Evolutionary conservation across 2,113 vertebrate species (phyloP).

Genomic region (Pterocles burchelli): DNA sequence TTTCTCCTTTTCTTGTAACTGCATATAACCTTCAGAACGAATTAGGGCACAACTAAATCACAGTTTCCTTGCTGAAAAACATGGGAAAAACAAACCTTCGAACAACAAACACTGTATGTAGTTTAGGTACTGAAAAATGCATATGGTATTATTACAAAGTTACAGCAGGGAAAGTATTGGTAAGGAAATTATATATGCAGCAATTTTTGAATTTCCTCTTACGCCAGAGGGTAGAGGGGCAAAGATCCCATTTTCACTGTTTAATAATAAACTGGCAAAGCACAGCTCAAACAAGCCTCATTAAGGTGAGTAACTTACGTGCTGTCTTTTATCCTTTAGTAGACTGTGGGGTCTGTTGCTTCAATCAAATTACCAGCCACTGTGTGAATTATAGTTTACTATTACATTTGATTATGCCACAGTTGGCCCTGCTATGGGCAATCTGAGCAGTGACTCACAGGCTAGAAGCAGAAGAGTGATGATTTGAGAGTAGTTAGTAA

Average conservation of each 20-base stretch:
- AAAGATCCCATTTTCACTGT: not conserved
- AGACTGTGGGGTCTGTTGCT: not conserved
- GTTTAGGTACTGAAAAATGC: not conserved
- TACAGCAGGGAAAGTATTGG: not conserved
- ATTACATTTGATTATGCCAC: not conserved
- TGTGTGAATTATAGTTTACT: not conserved
- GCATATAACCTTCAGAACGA: not conserved
- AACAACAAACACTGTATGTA: not conserved
- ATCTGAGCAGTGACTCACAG: not conserved
- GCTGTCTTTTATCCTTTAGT: not conserved
- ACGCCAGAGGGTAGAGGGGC: not conserved
- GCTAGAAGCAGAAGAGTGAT: not conserved
- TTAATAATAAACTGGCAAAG: not conserved
- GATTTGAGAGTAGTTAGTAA: not conserved
- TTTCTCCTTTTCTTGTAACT: not conserved
- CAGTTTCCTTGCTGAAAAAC: not conserved
- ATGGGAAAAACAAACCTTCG: not conserved
- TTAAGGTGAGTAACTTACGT: not conserved
- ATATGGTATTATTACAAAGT: not conserved
- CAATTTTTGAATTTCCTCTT: not conserved
- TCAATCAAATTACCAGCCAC: not conserved
- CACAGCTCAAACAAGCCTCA: not conserved
- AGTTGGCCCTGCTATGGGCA: not conserved
- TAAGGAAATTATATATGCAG: not conserved
- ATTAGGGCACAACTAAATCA: not conserved